These are phyloP conservation scores for Drosophila truncata DNA, from an alignment of 1,140 invertebrate genomes.

Conservation along the genomic window DNA sequence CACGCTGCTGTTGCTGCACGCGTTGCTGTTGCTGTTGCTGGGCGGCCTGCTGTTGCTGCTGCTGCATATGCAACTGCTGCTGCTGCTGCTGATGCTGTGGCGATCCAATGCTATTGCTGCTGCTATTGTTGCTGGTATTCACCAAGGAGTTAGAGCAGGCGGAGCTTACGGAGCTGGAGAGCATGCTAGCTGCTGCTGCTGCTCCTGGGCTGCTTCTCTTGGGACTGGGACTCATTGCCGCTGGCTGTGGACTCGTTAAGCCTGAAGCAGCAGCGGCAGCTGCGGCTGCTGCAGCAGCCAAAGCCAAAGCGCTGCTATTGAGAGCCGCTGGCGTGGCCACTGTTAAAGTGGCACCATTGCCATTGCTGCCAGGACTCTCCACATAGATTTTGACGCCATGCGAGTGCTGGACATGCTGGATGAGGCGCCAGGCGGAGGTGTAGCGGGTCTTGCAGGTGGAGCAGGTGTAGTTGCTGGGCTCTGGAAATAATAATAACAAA, in stretches of 20 bases:
- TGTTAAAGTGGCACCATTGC: constrained; percentile 52
- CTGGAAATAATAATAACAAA: constrained; percentile 87
- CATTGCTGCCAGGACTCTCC: constrained; percentile 85
- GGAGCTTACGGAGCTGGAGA: constrained; percentile 36
- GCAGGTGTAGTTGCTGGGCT: constrained; percentile 97
- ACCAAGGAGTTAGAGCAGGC: constrained; percentile 39
- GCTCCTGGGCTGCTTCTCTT: constrained; percentile 16
- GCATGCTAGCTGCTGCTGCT: not conserved
- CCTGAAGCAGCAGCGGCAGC: constrained; percentile 41
- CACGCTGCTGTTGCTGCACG: constrained; percentile 84
- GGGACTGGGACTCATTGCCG: constrained; percentile 59
- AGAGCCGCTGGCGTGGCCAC: constrained; percentile 73
- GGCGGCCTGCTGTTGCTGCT: constrained; percentile 58
- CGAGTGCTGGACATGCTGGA: constrained; percentile 97
- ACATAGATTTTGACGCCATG: constrained; percentile 98
- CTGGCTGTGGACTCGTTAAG: constrained; percentile 28
- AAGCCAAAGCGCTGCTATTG: constrained; percentile 48
- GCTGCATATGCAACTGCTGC: constrained; percentile 68
- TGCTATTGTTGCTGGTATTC: constrained; percentile 43
- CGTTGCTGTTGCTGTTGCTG: constrained; percentile 80
- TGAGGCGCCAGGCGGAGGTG: constrained; percentile 96
- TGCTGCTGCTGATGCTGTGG: constrained; percentile 85
- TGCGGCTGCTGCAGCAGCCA: constrained; percentile 44
- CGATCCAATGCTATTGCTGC: constrained; percentile 40
- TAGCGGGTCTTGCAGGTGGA: constrained; percentile 96